Conservation (phyloP, 2,888 invertebrate species). For the Athalia cordata region DNA sequence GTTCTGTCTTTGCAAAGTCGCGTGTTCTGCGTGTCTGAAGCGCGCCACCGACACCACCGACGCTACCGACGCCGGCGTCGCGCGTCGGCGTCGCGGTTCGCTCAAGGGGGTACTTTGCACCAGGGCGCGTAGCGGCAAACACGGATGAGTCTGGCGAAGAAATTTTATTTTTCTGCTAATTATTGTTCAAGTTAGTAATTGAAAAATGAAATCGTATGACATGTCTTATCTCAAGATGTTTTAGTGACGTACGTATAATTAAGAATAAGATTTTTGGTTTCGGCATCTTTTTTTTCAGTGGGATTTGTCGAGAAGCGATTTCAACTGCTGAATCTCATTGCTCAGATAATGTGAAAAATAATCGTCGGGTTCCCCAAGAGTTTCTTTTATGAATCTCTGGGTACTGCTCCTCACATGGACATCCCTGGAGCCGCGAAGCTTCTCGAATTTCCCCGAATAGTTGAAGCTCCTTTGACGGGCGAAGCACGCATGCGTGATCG, state of each 20-base stretch:
- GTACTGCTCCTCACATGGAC: not conserved
- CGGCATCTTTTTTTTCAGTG: too few species aligned
- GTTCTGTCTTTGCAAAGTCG: constrained; percentile 35
- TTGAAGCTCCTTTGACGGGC: constrained; percentile 5
- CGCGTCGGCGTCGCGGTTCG: constrained; percentile 37
- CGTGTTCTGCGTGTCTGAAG: constrained; percentile 43
- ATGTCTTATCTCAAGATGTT: too few species aligned
- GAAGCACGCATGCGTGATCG: constrained; percentile 23
- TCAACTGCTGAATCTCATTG: not conserved
- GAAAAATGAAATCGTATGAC: too few species aligned
- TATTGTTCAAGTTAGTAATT: too few species aligned
- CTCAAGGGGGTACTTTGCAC: constrained; percentile 29
- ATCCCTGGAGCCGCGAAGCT: constrained; percentile 34
- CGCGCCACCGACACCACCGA: constrained; percentile 36
- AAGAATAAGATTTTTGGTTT: too few species aligned
- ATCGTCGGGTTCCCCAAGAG: not conserved
- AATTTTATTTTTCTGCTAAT: too few species aligned
- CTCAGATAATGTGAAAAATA: not conserved
- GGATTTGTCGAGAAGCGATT: too few species aligned
- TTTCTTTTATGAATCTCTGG: not conserved
- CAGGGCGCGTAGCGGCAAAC: constrained; percentile 16
- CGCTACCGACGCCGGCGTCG: constrained; percentile 18
- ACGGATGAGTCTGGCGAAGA: not conserved
- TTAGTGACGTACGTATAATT: too few species aligned
- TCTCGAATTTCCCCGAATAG: constrained; percentile 41